Base-by-base conservation (phyloP, 1,140 invertebrate genomes). In the Tetramorium alpestre region DNA sequence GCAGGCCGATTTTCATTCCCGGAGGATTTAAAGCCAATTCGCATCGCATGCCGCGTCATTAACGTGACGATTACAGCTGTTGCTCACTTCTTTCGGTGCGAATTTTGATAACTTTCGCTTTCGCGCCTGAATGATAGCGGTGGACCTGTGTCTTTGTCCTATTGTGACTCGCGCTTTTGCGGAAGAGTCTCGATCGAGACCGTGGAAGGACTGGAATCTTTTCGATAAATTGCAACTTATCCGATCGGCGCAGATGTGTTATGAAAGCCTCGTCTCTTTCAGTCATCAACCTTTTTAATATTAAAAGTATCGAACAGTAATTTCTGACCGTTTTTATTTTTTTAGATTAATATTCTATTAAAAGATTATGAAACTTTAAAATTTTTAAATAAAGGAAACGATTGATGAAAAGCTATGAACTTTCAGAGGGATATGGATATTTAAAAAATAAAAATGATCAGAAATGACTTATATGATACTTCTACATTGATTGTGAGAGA, bases 1-100 rank as follows among this genome's bases (percentile, higher is more conserved):
- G 51, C 75, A 33, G 25, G 75, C 78, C 65, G 77, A 80, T 90
- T 87, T 69, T 90, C 82, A 69, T 84, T 33, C 85, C 76, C 44
- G 22, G 8, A 11, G 10, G 51, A 56, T 78, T 80, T 75, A 33
- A 89, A 41, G 60, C 47, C 47, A 4, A 70, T 75, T 86, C 41
- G 73, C 85, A 54, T n/a, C 18, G 22, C 51, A n/a, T 18, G 51
- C 49, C 51, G 47, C 38, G 18, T 41, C 47, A 47, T 67, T 67
- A 47, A 25, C 47, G n/a, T 7, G 51, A 22, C 33, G 28, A 58
- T 70, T 18, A 56, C 54, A 38, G 62, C 56, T 28, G 22, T 33
- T 67, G 6, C 25, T 25, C 28, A 25, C n/a, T 11, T 38, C 28
- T 28, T 18, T 11, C 49, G 51, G 18, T 6, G 70, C 33, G 64